A percentile compares a stretch with the other conserved stretches of the same genome.
These are phyloP conservation scores for Antennarius striatus DNA, from an alignment of 2,113 vertebrate genomes.

Conservation along the genomic window DNA sequence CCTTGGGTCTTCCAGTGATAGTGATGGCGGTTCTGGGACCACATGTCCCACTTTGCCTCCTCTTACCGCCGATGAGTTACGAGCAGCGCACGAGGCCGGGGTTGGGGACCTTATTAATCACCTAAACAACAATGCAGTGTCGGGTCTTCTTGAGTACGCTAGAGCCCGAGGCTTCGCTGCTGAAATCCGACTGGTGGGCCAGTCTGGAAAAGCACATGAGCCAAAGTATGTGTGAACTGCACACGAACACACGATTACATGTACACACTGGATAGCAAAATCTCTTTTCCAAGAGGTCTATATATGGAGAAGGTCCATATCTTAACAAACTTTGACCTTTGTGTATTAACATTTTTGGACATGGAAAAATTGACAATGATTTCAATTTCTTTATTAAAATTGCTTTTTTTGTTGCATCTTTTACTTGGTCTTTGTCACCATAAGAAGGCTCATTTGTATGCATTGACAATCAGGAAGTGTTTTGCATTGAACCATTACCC, in stretches of 20 bases:
- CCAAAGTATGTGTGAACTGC: constrained; percentile 83
- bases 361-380: no score
- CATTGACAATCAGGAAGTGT: no score
- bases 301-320: no score
- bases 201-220: constrained; percentile 91
- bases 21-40: constrained; percentile 56
- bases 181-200: constrained; percentile 92
- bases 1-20: constrained; percentile 66
- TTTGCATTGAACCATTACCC: no score
- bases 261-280: background rate
- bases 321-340: no score
- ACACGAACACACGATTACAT: background rate
- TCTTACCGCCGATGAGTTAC: constrained; percentile 77
- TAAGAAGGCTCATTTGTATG: no score
- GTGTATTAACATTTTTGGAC: no score
- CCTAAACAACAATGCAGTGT: constrained; percentile 92
- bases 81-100: constrained; percentile 80
- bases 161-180: constrained; percentile 93
- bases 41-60: constrained; percentile 75
- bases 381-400: no score
- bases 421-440: no score
- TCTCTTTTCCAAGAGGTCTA: background rate
- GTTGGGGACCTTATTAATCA: constrained; percentile 92
- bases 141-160: constrained; percentile 92
- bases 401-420: no score